Base-by-base conservation (phyloP, 1,140 invertebrate genomes). In the Neoseiulus cucumeris region DNA sequence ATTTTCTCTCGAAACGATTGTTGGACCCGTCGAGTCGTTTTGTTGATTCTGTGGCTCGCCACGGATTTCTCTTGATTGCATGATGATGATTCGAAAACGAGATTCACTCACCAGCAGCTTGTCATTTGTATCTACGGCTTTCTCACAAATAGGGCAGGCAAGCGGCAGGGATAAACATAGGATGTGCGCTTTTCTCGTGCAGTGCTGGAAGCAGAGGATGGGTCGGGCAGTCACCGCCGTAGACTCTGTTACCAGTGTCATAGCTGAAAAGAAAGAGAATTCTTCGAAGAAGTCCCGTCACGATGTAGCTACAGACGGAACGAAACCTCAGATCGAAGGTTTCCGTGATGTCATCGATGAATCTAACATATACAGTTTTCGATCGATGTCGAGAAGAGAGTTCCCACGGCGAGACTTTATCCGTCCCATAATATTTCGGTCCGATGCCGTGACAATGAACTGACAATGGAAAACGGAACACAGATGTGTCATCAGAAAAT, bases 111-210 rank as follows among this genome's bases (percentile, higher is more conserved):
- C 51, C 51, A 59, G 22, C 14, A 59, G 22, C 25, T 33, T 17
- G 33, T 39, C 9, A 9, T 25, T 59, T 33, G 25, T 59, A 25
- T 59, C 51, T 20, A 59, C 51, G 14, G 33, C 33, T 33, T 59
- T 59, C 1, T 59, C 76, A 74, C 85, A 88, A 67, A 83, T 79
- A 67, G 84, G 84, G 72, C 86, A 88, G 69, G 75, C 73, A 71
- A 82, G 79, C 12, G 85, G 84, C 68, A 87, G 78, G 66, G 78
- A 75, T 70, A 86, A 84, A 74, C 84, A 85, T 77, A 87, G 85
- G 67, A 87, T 80, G 79, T 86, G 85, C 64, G 82, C 79, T 14
- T 70, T 64, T 6, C 51, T 25, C 14, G 33, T 14, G 22, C 51
- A 59, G 22, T 59, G 51, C 51, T 59, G 51, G 22, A 59, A 59